A percentile compares a stretch with the other conserved stretches of the same genome.
phyloP scores from a whole-genome alignment of 2,797 vertebrate genomes.

The Danio aesculapii region DNA sequence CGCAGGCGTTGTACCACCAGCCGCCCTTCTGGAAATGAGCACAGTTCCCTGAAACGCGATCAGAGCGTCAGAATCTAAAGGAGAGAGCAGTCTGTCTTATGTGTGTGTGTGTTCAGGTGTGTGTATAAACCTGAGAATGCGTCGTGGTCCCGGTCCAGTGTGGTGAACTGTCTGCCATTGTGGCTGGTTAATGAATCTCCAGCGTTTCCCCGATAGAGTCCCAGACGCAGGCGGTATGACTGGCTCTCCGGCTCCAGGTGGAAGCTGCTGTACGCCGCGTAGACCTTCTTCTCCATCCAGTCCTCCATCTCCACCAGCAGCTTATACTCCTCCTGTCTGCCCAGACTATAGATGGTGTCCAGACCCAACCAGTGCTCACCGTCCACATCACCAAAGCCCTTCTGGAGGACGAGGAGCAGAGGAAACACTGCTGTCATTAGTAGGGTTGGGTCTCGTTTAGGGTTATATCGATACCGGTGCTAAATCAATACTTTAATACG shows the following conservation, averaged over 20 bases:
- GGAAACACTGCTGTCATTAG: neutral
- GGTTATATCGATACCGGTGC: too few species aligned
- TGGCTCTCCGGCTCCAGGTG: constrained; percentile 92
- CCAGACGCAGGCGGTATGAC: constrained; percentile 89
- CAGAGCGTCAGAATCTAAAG: neutral
- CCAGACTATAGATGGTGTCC: constrained; percentile 91
- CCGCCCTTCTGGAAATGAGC: constrained; percentile 98
- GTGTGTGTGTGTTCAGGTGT: neutral
- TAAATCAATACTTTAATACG: too few species aligned
- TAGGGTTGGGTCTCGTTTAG: too few species aligned
- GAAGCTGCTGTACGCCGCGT: constrained; percentile 96
- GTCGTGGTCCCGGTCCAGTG: constrained; percentile 94
- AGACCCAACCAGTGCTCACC: constrained; percentile 96
- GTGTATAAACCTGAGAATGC: constrained; percentile 83
- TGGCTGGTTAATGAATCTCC: constrained; percentile 95
- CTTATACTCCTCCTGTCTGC: constrained; percentile 93
- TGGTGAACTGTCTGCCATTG: constrained; percentile 96
- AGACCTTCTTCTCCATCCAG: constrained; percentile 98
- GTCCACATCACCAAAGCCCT: constrained; percentile 95
- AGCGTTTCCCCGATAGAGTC: constrained; percentile 94
- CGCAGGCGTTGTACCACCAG: constrained; percentile 98
- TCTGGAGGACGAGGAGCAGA: constrained; percentile 79
- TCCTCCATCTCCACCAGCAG: constrained; percentile 94
- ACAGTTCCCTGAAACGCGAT: constrained; percentile 87
- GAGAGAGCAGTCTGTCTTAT: too few species aligned